Percentiles rank a stretch among this genome's conserved stretches.
phyloP scores from a whole-genome alignment of 1,140 invertebrate genomes.

The Pissodes strobi region DNA sequence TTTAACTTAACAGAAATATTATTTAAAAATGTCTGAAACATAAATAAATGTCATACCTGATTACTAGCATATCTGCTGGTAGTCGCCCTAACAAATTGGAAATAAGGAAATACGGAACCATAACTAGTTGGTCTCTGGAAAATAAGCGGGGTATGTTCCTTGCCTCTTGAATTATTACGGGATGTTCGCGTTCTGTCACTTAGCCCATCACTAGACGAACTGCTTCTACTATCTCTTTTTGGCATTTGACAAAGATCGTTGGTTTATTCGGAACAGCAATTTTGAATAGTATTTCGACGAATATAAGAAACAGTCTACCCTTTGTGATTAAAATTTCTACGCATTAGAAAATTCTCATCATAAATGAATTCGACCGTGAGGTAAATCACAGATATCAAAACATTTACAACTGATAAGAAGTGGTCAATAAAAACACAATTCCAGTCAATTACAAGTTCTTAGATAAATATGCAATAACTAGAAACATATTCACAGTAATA shows the following conservation, averaged over 20 bases:
- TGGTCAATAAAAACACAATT: neutral
- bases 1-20: too few species aligned
- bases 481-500: too few species aligned
- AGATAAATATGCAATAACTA: too few species aligned
- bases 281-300: neutral
- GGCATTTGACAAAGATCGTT: conserved; percentile 28
- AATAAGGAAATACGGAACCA: conserved; percentile 52
- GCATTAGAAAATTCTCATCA: neutral
- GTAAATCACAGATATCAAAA: conserved; percentile 11
- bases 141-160: conserved; percentile 46
- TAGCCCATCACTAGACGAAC: conserved; percentile 22
- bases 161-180: conserved; percentile 7
- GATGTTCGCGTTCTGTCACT: neutral
- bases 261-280: too few species aligned
- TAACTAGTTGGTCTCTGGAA: conserved; percentile 46
- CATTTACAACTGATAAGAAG: conserved; percentile 3
- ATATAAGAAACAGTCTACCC: neutral
- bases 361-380: neutral
- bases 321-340: neutral
- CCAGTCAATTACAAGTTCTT: neutral
- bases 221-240: conserved; percentile 12
- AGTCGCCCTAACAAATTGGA: conserved; percentile 46
- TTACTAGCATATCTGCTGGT: conserved; percentile 24
- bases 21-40: too few species aligned
- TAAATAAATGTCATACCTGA: conserved; percentile 40